Conservation (phyloP, 2,888 invertebrate species). For the Stegana nigrithorax region DNA sequence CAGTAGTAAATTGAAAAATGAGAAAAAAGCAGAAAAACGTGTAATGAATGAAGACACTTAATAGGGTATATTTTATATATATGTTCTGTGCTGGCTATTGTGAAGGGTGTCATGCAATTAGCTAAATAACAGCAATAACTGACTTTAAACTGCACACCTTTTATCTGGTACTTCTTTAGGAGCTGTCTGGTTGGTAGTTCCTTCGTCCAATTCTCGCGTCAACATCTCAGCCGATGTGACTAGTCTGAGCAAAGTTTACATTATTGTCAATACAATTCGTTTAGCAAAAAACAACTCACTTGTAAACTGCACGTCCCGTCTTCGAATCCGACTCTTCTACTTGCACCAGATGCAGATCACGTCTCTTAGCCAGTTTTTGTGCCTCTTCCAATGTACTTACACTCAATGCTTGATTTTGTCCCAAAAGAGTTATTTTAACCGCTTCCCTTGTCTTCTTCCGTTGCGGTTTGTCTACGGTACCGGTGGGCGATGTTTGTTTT, state of each 20-base stretch:
- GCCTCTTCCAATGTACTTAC: constrained; percentile 78
- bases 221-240: constrained; percentile 77
- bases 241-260: constrained; percentile 70
- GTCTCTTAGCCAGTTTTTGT: constrained; percentile 75
- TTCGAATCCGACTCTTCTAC: constrained; percentile 77
- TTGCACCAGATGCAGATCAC: constrained; percentile 78
- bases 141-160: no score
- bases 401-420: constrained; percentile 72
- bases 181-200: constrained; percentile 10
- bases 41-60: no score
- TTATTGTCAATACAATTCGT: neutral
- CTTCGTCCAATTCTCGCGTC: constrained; percentile 70
- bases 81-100: no score
- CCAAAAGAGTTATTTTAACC: constrained; percentile 75
- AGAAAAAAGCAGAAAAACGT: no score
- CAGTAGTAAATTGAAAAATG: no score
- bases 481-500: neutral
- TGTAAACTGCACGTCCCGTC: constrained; percentile 77
- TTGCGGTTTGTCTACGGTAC: neutral
- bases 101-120: no score
- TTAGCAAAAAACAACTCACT: constrained; percentile 58
- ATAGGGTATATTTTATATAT: no score
- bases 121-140: no score
- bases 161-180: constrained; percentile 37
- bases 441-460: constrained; percentile 7